phyloP scores from a whole-genome alignment of 2,797 vertebrate species.

The Hippocampus kuda region DNA sequence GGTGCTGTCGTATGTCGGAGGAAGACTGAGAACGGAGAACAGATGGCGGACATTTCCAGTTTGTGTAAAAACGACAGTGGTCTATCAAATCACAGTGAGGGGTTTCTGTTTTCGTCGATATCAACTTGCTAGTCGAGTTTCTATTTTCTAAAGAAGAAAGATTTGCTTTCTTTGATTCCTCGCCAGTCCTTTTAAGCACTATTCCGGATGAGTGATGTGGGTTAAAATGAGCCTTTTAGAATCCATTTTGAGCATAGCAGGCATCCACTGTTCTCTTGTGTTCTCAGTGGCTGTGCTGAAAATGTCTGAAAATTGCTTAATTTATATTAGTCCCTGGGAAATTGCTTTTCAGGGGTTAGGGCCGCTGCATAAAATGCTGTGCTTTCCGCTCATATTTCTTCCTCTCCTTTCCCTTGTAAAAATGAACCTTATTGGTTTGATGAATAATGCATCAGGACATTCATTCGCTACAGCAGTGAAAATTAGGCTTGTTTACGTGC shows the following conservation, averaged over 20 bases:
- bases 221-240: slow-evolving; percentile 26
- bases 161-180: slow-evolving; percentile 24
- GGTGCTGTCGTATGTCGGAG: neutral
- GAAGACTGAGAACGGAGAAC: neutral
- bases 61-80: neutral
- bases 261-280: slow-evolving; percentile 40
- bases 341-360: slow-evolving; percentile 54
- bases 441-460: slow-evolving; percentile 69
- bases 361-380: slow-evolving; percentile 61
- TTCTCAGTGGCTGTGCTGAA: slow-evolving; percentile 53
- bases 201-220: slow-evolving; percentile 28
- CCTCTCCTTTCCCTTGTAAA: slow-evolving; percentile 55
- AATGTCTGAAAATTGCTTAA: slow-evolving; percentile 61
- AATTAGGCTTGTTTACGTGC: slow-evolving; percentile 66
- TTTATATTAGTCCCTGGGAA: slow-evolving; percentile 61
- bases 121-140: slow-evolving; percentile 19
- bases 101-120: slow-evolving; percentile 27
- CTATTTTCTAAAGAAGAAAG: slow-evolving; percentile 6
- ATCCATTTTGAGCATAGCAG: slow-evolving; percentile 26
- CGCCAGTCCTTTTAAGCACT: slow-evolving; percentile 16
- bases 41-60: neutral
- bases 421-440: slow-evolving; percentile 67
- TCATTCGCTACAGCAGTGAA: slow-evolving; percentile 65
- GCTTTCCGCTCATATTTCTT: slow-evolving; percentile 62
- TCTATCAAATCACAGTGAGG: neutral